These are phyloP conservation scores for Sisyra nigra DNA, from an alignment of 2,888 invertebrate genomes.

Conservation along the genomic window DNA sequence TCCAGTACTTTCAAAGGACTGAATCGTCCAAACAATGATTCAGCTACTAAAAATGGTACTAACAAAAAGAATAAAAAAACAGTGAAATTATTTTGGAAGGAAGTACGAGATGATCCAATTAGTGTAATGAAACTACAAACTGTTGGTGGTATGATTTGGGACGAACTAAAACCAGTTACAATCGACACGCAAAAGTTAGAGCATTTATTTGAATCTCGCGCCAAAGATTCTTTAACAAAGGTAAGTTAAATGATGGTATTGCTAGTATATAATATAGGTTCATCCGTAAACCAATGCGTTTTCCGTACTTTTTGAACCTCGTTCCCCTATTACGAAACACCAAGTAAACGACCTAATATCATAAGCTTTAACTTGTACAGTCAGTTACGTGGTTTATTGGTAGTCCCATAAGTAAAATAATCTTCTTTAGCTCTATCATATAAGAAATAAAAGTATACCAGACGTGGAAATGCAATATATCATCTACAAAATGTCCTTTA, in stretches of 20 bases:
- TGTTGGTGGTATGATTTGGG: constrained; percentile 68
- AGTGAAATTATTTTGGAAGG: constrained; percentile 96
- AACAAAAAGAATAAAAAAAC: constrained; percentile 87
- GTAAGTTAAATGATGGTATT: constrained; percentile 30
- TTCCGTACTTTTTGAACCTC: no score
- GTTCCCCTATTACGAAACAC: no score
- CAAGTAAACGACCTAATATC: no score
- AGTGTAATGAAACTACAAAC: constrained; percentile 36
- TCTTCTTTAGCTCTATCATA: no score
- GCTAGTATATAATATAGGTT: no score
- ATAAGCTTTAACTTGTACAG: no score
- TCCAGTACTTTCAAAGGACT: constrained; percentile 20
- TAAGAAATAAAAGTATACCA: no score
- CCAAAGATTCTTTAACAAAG: constrained; percentile 90
- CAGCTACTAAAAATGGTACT: constrained; percentile 28
- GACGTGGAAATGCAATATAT: no score
- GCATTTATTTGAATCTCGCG: constrained; percentile 91
- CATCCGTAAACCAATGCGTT: no score
- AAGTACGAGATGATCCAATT: constrained; percentile 66
- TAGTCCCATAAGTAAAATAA: no score
- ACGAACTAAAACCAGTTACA: constrained; percentile 65
- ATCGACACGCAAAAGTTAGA: constrained; percentile 89
- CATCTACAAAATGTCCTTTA: no score
- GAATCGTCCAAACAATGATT: constrained; percentile 11
- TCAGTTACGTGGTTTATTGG: no score